Conservation (phyloP, 2,888 invertebrate genomes). For the Augiades crinisus region DNA sequence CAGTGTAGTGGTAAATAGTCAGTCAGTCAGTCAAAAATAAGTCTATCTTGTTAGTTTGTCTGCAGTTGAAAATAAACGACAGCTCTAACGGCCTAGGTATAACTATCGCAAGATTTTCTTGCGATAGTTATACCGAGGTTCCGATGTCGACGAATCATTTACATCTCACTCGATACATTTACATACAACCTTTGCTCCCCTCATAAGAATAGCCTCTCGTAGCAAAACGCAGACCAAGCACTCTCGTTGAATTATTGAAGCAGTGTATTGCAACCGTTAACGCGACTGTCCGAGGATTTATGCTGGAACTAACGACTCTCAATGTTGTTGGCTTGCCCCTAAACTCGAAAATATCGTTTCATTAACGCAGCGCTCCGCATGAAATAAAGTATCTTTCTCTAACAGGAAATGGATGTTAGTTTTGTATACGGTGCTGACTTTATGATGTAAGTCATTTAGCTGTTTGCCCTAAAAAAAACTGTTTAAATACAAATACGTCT, state of each 20-base stretch:
- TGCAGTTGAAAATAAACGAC: slow-evolving; percentile 25
- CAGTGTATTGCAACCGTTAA: slow-evolving; percentile 47
- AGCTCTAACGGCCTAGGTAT: too few relatives aligned
- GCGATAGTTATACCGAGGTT: slow-evolving; percentile 18
- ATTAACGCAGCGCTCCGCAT: slow-evolving; percentile 15
- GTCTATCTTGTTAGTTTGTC: too few relatives aligned
- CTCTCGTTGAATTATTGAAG: slow-evolving; percentile 55
- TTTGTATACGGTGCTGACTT: too few relatives aligned
- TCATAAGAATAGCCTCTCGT: slow-evolving; percentile 47
- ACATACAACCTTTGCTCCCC: slow-evolving; percentile 53
- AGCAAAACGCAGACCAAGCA: slow-evolving; percentile 45
- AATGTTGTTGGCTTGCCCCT: slow-evolving; percentile 11
- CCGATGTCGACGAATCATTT: slow-evolving; percentile 44
- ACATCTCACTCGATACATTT: slow-evolving; percentile 58
- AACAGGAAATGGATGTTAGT: not conserved
- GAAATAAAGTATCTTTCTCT: slow-evolving; percentile 17
- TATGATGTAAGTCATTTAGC: too few relatives aligned
- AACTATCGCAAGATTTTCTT: slow-evolving; percentile 29
- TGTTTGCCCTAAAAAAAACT: too few relatives aligned
- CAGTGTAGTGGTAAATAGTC: too few relatives aligned
- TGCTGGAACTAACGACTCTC: slow-evolving; percentile 32
- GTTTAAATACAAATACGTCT: too few relatives aligned
- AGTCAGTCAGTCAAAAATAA: too few relatives aligned
- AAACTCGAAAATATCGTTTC: slow-evolving; percentile 26
- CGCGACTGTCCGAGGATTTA: slow-evolving; percentile 43